phyloP scores from a whole-genome alignment of 2,888 invertebrate species.

The Polymixis flavicincta region DNA sequence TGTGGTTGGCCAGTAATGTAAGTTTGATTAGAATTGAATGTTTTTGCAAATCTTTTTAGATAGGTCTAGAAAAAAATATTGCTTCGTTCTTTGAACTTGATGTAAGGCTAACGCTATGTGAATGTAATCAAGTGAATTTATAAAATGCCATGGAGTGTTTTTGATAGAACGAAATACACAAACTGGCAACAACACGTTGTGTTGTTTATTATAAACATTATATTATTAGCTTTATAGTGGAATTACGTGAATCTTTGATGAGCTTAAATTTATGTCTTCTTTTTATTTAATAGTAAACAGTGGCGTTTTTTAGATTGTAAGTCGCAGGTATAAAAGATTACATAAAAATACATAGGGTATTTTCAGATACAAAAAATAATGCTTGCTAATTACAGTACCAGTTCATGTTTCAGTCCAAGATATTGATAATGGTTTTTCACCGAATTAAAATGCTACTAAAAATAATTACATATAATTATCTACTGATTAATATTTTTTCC shows the following conservation, averaged over 20 bases:
- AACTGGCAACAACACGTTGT: background rate
- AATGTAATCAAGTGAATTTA: background rate
- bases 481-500: constrained; percentile 15
- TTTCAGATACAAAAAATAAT: background rate
- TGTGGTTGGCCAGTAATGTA: constrained; percentile 54
- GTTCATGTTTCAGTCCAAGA: background rate
- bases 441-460: background rate
- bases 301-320: background rate
- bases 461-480: background rate
- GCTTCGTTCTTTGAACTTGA: constrained; percentile 15
- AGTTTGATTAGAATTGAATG: constrained; percentile 57
- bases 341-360: background rate
- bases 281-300: background rate
- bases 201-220: background rate
- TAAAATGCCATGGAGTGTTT: background rate
- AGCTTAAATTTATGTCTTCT: constrained; percentile 14
- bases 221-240: background rate
- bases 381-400: background rate
- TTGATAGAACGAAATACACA: background rate
- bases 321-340: background rate
- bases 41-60: constrained; percentile 49
- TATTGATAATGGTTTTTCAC: background rate
- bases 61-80: constrained; percentile 8
- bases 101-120: background rate
- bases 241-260: background rate